Conservation (phyloP, 1,140 invertebrate genomes). For the Choristoneura fumiferana region DNA sequence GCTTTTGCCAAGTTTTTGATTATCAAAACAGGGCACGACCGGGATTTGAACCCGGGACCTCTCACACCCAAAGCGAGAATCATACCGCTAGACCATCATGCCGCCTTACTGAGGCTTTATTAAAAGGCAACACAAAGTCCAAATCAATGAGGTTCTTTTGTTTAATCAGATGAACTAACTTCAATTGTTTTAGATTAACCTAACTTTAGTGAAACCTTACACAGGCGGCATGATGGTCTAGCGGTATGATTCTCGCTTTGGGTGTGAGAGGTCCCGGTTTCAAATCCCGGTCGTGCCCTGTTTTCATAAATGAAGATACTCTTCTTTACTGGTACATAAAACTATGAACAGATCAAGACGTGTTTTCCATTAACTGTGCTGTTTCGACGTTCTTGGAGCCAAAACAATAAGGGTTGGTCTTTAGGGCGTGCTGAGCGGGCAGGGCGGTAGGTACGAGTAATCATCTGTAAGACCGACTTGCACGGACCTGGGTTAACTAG, state of each 20-base stretch:
- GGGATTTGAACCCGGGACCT: slow-evolving; percentile 15
- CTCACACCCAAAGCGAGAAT: slow-evolving; percentile 17
- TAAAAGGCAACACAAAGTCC: not conserved
- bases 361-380: slow-evolving; percentile 11
- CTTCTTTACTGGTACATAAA: not conserved
- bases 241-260: slow-evolving; percentile 33
- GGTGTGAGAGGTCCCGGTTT: slow-evolving; percentile 28
- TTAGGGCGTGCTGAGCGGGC: not conserved
- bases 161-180: too few relatives aligned
- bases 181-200: too few relatives aligned
- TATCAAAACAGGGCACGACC: slow-evolving; percentile 9
- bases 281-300: slow-evolving; percentile 29
- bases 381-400: not conserved
- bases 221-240: not conserved
- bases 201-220: too few relatives aligned
- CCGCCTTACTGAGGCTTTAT: not conserved
- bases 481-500: too few relatives aligned
- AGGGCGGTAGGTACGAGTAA: too few relatives aligned
- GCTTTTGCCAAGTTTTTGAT: too few relatives aligned
- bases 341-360: slow-evolving; percentile 7
- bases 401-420: not conserved
- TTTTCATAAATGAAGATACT: not conserved
- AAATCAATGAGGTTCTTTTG: too few relatives aligned
- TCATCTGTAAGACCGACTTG: too few relatives aligned
- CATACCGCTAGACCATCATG: slow-evolving; percentile 12